Evolutionary conservation across 2,888 invertebrate species (phyloP), one percentile per base, ranked within the genome.

Genomic region (Hypomecis punctinalis): DNA sequence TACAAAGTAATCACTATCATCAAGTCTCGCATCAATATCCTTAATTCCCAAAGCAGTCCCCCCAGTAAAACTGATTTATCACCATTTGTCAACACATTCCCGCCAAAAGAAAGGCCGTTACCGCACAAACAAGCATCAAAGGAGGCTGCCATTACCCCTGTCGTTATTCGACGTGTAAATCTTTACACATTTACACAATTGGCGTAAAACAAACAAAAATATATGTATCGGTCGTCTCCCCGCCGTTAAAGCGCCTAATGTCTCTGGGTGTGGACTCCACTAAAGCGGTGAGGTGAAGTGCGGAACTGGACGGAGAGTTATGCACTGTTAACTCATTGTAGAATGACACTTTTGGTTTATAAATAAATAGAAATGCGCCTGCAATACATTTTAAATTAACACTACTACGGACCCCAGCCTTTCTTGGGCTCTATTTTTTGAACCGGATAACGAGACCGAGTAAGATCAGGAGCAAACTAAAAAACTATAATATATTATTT

Each of bases 111-210:
- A 53, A 64, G 43, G 52, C 56, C 56, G 46, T 52, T 57, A 70
- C 65, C 66, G 63, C 70, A 67, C 61, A 73, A 74, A 74, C 70
- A 66, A 70, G 69, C 74, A 79, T 79, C 79, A 79, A 80, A 69
- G 78, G 69, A 70, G 70, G 63, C 66, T 48, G 53, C 72, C 71
- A 72, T 72, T 70, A 70, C 68, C 55, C 53, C 58, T 65, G 69
- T 71, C 74, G 76, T 80, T 74, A 78, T 70, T 68, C 61, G 71
- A 76, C 72, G 75, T 72, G 76, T 75, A 71, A 76, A 83, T 80
- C 79, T 84, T 80, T 80, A 84, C 81, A 82, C 80, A 80, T 84
- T 80, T 79, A 84, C 81, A 82, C 80, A 80, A 78, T 82, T 77
- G 76, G 79, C 72, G 76, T 77, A 79, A 81, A 82, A 79, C 75